Conservation (phyloP, 2,888 invertebrate genomes). For the Pollenia griseotomentosa region DNA sequence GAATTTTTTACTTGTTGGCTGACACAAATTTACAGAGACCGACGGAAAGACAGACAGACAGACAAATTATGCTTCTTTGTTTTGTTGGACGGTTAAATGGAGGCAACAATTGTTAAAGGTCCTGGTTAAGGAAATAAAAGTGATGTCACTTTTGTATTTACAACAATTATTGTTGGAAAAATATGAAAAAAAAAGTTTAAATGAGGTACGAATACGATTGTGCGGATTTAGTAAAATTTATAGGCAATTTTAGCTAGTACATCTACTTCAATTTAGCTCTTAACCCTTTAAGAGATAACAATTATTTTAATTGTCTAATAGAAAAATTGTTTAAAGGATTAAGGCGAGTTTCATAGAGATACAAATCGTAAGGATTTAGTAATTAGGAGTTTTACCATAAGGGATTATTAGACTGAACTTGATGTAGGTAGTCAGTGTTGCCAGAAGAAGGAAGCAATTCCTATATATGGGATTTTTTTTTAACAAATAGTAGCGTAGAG, state of each 20-base stretch:
- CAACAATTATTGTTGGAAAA: slow-evolving; percentile 43
- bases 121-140: slow-evolving; percentile 45
- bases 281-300: background rate
- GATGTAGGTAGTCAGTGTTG: no score
- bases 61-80: slow-evolving; percentile 62
- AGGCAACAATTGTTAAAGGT: slow-evolving; percentile 22
- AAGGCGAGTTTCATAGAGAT: no score
- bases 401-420: no score
- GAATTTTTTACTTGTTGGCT: slow-evolving; percentile 27
- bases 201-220: slow-evolving; percentile 31
- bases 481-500: no score
- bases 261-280: background rate
- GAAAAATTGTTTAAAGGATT: no score
- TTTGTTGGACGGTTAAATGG: slow-evolving; percentile 25
- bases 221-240: slow-evolving; percentile 26
- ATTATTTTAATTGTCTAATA: background rate
- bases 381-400: no score
- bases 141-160: slow-evolving; percentile 47
- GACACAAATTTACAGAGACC: slow-evolving; percentile 21
- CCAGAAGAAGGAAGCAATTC: no score
- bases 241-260: slow-evolving; percentile 4
- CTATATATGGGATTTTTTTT: no score
- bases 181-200: slow-evolving; percentile 1
- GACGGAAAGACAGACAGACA: slow-evolving; percentile 8
- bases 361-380: no score